Conservation (phyloP, 2,888 invertebrate species). For the Anarsia innoxiella region DNA sequence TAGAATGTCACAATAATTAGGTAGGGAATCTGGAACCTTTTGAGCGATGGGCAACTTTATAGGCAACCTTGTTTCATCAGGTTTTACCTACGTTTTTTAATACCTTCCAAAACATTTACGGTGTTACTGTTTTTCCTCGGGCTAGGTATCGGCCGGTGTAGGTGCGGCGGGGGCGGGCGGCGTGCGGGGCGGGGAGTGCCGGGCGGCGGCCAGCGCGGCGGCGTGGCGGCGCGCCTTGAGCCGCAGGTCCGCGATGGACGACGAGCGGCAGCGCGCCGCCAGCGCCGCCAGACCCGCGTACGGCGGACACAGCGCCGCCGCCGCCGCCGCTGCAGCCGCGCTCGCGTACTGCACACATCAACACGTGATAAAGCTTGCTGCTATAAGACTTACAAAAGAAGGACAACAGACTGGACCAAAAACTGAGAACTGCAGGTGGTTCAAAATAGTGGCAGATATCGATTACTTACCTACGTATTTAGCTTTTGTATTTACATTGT, state of each 20-base stretch:
- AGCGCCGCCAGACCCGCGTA: constrained; percentile 86
- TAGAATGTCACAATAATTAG: too few relatives aligned
- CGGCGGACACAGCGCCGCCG: constrained; percentile 79
- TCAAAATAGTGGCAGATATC: not conserved
- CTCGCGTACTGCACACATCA: constrained; percentile 50
- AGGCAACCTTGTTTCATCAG: too few relatives aligned
- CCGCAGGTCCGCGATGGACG: constrained; percentile 94
- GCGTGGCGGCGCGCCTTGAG: constrained; percentile 95
- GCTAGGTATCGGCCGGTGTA: constrained; percentile 54
- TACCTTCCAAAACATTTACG: too few relatives aligned
- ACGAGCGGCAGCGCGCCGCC: constrained; percentile 88
- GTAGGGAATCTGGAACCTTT: too few relatives aligned
- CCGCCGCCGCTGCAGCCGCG: constrained; percentile 64
- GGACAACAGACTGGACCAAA: too few relatives aligned
- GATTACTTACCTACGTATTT: too few relatives aligned
- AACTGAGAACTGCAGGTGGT: too few relatives aligned
- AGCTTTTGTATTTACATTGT: too few relatives aligned
- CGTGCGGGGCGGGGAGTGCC: constrained; percentile 32
- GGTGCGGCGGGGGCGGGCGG: constrained; percentile 38
- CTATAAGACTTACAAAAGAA: not conserved
- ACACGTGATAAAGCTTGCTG: not conserved
- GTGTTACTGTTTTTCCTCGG: too few relatives aligned
- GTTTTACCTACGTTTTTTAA: too few relatives aligned
- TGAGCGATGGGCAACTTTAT: too few relatives aligned
- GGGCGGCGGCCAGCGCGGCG: constrained; percentile 85